Conservation (phyloP, 2,113 vertebrate genomes). For the Dolichallabes microphthalmus region DNA sequence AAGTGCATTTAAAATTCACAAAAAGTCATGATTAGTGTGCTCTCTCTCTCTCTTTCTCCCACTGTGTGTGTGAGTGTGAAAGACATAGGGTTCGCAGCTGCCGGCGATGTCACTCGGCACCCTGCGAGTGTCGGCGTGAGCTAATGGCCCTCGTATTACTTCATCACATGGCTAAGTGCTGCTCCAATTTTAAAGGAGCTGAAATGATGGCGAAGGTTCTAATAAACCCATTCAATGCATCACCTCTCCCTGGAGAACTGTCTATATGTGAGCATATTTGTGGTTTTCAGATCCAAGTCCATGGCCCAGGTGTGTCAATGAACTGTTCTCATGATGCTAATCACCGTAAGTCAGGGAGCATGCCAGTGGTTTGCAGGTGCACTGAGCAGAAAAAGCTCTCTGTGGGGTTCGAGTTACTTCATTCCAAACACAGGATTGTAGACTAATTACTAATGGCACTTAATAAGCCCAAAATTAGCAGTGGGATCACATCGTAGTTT, state of each 20-base stretch:
- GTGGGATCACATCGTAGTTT: not conserved
- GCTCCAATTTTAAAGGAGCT: constrained; percentile 70
- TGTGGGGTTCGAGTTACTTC: constrained; percentile 30
- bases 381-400: not conserved
- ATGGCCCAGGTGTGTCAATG: constrained; percentile 67
- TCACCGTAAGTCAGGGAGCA: constrained; percentile 33
- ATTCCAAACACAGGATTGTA: constrained; percentile 9
- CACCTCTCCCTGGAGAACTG: constrained; percentile 55
- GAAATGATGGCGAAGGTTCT: constrained; percentile 67
- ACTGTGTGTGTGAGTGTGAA: constrained; percentile 29
- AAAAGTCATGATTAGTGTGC: not conserved
- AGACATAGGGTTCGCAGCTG: constrained; percentile 70
- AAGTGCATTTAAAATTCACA: not conserved
- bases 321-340: constrained; percentile 52
- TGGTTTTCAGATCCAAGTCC: constrained; percentile 51
- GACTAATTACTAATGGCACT: constrained; percentile 35
- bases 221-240: constrained; percentile 71
- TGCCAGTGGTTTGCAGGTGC: constrained; percentile 45
- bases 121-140: constrained; percentile 60
- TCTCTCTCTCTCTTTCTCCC: constrained; percentile 21
- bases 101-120: constrained; percentile 75
- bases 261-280: constrained; percentile 4
- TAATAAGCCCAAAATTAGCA: constrained; percentile 32
- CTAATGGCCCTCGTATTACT: constrained; percentile 76
- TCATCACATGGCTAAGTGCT: constrained; percentile 76